phyloP scores from a whole-genome alignment of 2,888 invertebrate species.

The Cosmorhoe ocellata region DNA sequence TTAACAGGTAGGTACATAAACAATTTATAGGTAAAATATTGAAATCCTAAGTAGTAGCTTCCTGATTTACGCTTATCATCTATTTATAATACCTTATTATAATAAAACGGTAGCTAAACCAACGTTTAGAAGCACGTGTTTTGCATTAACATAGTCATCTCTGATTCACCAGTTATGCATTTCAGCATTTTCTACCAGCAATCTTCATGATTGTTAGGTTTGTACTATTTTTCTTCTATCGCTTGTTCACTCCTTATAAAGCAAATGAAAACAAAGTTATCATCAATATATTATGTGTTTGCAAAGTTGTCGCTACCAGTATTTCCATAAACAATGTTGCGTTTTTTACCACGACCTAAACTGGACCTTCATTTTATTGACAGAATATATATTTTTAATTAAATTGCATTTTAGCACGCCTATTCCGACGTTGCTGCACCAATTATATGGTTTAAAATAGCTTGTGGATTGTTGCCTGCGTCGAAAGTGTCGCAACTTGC shows the following conservation, averaged over 20 bases:
- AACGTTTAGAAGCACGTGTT: too few relatives aligned
- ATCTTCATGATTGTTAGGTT: too few relatives aligned
- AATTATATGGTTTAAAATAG: conserved; percentile 42
- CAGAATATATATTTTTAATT: conserved; percentile 53
- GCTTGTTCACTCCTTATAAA: conserved; percentile 31
- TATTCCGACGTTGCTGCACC: conserved; percentile 35
- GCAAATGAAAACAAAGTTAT: conserved; percentile 62
- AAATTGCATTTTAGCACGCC: conserved; percentile 24
- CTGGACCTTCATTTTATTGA: conserved; percentile 45
- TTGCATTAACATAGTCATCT: too few relatives aligned
- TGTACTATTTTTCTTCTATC: conserved; percentile 20
- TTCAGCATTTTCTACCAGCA: too few relatives aligned
- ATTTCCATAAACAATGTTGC: conserved; percentile 42
- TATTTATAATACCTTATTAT: too few relatives aligned
- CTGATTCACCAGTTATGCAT: too few relatives aligned
- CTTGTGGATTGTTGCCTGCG: conserved; percentile 39
- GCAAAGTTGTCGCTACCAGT: conserved; percentile 50
- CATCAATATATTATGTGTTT: conserved; percentile 52
- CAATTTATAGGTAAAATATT: too few relatives aligned
- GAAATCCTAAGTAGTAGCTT: too few relatives aligned
- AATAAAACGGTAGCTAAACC: too few relatives aligned
- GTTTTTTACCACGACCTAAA: conserved; percentile 46
- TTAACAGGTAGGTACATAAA: conserved; percentile 10
- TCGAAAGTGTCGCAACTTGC: conserved; percentile 61
- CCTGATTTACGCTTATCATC: too few relatives aligned